Percentiles rank a stretch among this genome's conserved stretches.
Evolutionary conservation across 2,113 vertebrate genomes (phyloP).

Genomic region (Ammodytes dubius): DNA sequence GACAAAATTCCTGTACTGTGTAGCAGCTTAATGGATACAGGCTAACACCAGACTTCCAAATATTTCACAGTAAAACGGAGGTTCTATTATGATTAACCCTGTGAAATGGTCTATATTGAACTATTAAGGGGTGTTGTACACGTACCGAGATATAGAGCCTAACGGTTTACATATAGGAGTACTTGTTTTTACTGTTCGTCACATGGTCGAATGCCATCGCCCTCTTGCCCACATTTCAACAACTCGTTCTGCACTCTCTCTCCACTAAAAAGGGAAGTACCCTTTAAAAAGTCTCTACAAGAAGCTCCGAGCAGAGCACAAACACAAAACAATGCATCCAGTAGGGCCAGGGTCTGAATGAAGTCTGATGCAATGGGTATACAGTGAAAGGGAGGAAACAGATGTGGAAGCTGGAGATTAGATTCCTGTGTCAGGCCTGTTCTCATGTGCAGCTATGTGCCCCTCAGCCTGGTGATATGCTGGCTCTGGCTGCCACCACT

Average conservation of each 20-base stretch:
- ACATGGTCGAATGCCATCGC: too few species aligned
- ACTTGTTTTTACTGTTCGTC: neutral
- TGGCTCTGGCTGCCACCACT: constrained; percentile 24
- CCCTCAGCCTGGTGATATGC: constrained; percentile 21
- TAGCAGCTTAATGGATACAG: too few species aligned
- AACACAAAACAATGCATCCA: constrained; percentile 39
- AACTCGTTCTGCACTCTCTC: constrained; percentile 2
- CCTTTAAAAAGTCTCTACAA: constrained; percentile 19
- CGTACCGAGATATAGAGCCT: neutral
- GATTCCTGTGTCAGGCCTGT: constrained; percentile 56
- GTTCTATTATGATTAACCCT: neutral
- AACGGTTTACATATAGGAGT: neutral
- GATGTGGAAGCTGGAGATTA: constrained; percentile 80
- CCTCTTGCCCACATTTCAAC: neutral
- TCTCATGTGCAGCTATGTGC: constrained; percentile 19
- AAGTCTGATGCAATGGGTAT: constrained; percentile 45
- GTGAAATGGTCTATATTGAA: neutral
- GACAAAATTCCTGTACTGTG: neutral
- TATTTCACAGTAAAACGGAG: too few species aligned
- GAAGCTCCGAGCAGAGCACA: constrained; percentile 12
- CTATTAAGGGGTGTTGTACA: too few species aligned
- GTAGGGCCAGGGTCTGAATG: constrained; percentile 54
- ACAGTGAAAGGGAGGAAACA: constrained; percentile 78
- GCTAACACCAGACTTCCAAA: too few species aligned
- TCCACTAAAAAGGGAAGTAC: constrained; percentile 20